Conservation (phyloP, 2,888 invertebrate genomes). For the Melitaea athalia region DNA sequence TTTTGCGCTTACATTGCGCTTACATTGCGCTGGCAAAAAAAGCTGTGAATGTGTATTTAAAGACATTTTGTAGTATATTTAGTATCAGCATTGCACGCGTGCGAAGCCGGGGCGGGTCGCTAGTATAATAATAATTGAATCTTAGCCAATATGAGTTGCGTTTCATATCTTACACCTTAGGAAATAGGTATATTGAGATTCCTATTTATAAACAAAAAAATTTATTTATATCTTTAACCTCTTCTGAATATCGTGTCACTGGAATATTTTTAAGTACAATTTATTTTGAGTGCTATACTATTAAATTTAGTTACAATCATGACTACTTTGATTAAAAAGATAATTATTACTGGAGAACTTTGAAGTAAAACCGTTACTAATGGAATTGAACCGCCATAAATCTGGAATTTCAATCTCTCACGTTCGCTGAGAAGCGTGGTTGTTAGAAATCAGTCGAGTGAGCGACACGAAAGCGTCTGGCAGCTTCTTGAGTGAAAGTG, state of each 20-base stretch:
- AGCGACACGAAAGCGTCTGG: conserved; percentile 61
- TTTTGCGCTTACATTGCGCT: too few species aligned
- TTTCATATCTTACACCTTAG: conserved; percentile 3
- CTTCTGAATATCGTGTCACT: conserved; percentile 24
- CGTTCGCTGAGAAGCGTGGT: conserved; percentile 56
- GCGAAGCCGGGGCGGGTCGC: too few species aligned
- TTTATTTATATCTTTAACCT: conserved; percentile 39
- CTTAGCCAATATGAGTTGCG: neutral
- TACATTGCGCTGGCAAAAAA: too few species aligned
- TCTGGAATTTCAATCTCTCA: conserved; percentile 66
- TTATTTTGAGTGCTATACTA: conserved; percentile 10
- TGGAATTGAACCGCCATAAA: conserved; percentile 48
- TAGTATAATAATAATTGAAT: neutral
- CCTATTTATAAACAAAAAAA: conserved; percentile 32
- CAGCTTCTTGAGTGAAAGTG: conserved; percentile 49
- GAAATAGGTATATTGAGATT: conserved; percentile 24
- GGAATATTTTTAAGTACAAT: conserved; percentile 23
- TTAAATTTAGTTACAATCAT: conserved; percentile 1
- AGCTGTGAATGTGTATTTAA: too few species aligned
- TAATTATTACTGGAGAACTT: neutral
- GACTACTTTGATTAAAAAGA: neutral
- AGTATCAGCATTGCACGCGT: too few species aligned
- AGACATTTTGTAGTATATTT: too few species aligned
- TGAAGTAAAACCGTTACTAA: conserved; percentile 15
- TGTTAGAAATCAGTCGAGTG: conserved; percentile 66